These are phyloP conservation scores for Struthidea cinerea DNA, from an alignment of 2,113 vertebrate genomes.

Conservation along the genomic window DNA sequence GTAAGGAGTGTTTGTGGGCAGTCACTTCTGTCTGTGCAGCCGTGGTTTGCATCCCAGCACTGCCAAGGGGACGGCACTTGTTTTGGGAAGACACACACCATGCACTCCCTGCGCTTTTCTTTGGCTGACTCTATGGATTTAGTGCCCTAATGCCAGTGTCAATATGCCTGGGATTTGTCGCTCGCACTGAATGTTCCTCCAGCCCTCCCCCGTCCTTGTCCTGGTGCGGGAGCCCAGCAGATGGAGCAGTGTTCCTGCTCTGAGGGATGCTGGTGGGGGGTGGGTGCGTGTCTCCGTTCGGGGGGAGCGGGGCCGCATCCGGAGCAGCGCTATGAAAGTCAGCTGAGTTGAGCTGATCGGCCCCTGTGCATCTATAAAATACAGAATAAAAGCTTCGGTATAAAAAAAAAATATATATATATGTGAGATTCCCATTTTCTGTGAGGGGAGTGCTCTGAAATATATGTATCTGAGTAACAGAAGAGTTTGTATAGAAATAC, in stretches of 20 bases:
- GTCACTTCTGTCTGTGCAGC: neutral
- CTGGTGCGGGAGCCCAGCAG: constrained; percentile 58
- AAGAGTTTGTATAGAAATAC: neutral
- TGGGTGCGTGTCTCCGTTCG: accelerated
- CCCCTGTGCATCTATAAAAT: neutral
- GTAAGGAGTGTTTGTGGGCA: neutral
- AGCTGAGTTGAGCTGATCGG: neutral
- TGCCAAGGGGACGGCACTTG: accelerated
- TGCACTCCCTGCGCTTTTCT: neutral
- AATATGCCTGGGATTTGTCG: neutral
- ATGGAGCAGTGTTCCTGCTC: constrained; percentile 60
- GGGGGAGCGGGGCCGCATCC: neutral
- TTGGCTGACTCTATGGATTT: neutral
- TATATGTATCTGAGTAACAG: neutral
- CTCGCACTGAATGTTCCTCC: accelerated
- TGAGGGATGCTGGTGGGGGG: neutral
- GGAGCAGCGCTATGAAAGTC: neutral
- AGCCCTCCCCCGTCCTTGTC: neutral
- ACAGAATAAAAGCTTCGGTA: neutral
- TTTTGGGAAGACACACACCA: accelerated
- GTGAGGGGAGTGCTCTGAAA: neutral
- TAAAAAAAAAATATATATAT: neutral
- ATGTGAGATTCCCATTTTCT: neutral
- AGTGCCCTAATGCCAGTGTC: neutral
- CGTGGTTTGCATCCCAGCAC: neutral